A percentile compares a stretch with the other conserved stretches of the same genome.
phyloP scores from a whole-genome alignment of 2,113 vertebrate genomes.

The Festucalex cinctus region DNA sequence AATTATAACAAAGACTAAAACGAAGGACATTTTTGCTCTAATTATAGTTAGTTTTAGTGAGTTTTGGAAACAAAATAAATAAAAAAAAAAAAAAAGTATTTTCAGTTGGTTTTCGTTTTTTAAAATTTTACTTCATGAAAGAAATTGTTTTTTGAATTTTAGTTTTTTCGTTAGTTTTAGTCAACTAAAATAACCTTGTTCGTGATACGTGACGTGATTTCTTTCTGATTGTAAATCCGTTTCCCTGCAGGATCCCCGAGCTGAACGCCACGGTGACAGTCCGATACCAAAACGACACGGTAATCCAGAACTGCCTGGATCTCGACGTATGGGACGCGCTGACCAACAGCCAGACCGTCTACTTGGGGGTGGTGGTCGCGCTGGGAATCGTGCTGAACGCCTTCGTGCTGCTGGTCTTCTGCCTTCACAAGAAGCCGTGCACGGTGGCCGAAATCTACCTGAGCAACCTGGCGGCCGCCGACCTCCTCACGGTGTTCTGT shows the following conservation, averaged over 20 bases:
- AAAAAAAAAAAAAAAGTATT: no score
- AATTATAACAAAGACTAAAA: no score
- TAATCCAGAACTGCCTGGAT: conserved; percentile 42
- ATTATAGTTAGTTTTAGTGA: no score
- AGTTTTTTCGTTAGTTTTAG: no score
- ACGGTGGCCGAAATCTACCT: conserved; percentile 92
- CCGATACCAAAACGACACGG: conserved; percentile 40
- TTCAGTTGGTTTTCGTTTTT: no score
- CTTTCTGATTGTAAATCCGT: background rate
- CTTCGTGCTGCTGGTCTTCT: conserved; percentile 84
- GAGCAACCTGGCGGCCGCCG: conserved; percentile 84
- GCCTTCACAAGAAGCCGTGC: conserved; percentile 84
- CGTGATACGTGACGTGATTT: no score
- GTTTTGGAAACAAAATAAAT: no score
- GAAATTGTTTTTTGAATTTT: no score
- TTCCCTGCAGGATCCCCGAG: conserved; percentile 37
- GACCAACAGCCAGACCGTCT: conserved; percentile 70
- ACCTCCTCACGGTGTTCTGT: conserved; percentile 79
- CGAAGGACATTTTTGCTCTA: no score
- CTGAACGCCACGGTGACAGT: conserved; percentile 17
- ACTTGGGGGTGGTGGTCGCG: conserved; percentile 79
- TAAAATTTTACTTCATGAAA: no score
- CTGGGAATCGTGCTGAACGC: conserved; percentile 80
- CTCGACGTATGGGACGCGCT: conserved; percentile 67
- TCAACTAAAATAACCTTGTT: no score